Evolutionary conservation across 2,888 invertebrate species (phyloP), one percentile per base, ranked within the genome.

Genomic region (Lasioglossum zephyrum): DNA sequence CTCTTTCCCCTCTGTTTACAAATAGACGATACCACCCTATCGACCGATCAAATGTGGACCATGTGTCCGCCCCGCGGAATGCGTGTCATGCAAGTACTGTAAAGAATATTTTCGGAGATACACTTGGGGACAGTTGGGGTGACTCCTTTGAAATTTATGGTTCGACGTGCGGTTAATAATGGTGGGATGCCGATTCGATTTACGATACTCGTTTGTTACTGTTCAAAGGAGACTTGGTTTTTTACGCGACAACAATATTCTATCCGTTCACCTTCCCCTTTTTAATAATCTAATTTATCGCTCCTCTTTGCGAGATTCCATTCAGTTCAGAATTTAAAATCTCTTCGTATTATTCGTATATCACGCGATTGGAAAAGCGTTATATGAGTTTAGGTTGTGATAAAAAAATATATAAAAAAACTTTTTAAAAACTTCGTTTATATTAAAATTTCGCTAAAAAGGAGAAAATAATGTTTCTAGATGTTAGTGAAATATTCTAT

Each of bases 1-100:
- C 77, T 79, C 78, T 73, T 86, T 36, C 36, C 36, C 66, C 70
- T 84, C 76, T 89, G 88, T 91, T 89, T 89, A 87, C 90, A 88
- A 89, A 89, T 87, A 87, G 82, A 81, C 87, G 77, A 81, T 73
- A 79, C 36, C 73, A 39, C 63, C 77, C 79, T 85, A 80, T 88
- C 82, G 88, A 57, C 84, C 78, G 84, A 83, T 89, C 86, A 70
- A 82, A 79, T 81, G 83, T 82, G 44, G 75, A 85, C 66, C 88
- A 88, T 66, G 72, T 88, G 88, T 84, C 73, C n/a, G 41, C 76
- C 11, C 53, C 36, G 69, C 26, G 82, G 82, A 85, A 85, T 80
- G 70, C 85, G 83, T 74, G 79, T 74, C 76, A 44, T 85, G 85
- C 26, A 82, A 66, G 63, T 36, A 69, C n/a, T 47, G 66, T 77